Conservation (phyloP, 2,797 vertebrate species). For the Xiphophorus birchmanni region DNA sequence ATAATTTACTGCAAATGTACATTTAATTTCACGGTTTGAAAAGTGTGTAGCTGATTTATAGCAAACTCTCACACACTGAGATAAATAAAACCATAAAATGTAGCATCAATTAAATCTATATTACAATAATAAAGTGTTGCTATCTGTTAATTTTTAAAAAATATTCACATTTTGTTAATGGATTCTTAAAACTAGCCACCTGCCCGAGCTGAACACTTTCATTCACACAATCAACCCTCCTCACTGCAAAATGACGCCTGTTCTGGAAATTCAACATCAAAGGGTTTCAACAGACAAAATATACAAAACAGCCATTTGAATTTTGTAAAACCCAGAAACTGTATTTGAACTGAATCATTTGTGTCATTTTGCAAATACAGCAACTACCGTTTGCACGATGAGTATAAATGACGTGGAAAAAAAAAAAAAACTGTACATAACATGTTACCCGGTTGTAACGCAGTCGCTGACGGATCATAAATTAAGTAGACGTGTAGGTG, state of each 20-base stretch:
- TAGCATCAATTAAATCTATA: slow-evolving; percentile 40
- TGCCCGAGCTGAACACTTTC: not conserved
- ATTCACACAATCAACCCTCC: slow-evolving; percentile 26
- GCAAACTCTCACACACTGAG: slow-evolving; percentile 21
- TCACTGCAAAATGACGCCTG: slow-evolving; percentile 32
- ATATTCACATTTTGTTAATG: slow-evolving; percentile 48
- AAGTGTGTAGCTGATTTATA: slow-evolving; percentile 20
- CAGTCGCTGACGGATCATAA: slow-evolving; percentile 84
- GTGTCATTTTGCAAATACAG: slow-evolving; percentile 70
- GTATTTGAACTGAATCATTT: slow-evolving; percentile 53
- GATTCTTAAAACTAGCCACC: slow-evolving; percentile 28
- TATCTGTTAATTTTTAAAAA: slow-evolving; percentile 54
- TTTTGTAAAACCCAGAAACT: slow-evolving; percentile 52
- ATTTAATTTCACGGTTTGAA: slow-evolving; percentile 27
- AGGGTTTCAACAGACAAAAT: slow-evolving; percentile 59
- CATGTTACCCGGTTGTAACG: slow-evolving; percentile 76
- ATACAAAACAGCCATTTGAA: slow-evolving; percentile 57
- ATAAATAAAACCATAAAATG: slow-evolving; percentile 38
- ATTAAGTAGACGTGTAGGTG: slow-evolving; percentile 67
- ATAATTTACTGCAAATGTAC: slow-evolving; percentile 12
- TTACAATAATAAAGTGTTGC: slow-evolving; percentile 46
- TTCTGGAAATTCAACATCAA: slow-evolving; percentile 40
- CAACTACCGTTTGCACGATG: slow-evolving; percentile 74
- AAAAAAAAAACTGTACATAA: slow-evolving; percentile 59
- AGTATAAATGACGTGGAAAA: slow-evolving; percentile 65